These are phyloP conservation scores for Sphenodon punctatus DNA, from an alignment of 2,797 vertebrate genomes.

Conservation along the genomic window DNA sequence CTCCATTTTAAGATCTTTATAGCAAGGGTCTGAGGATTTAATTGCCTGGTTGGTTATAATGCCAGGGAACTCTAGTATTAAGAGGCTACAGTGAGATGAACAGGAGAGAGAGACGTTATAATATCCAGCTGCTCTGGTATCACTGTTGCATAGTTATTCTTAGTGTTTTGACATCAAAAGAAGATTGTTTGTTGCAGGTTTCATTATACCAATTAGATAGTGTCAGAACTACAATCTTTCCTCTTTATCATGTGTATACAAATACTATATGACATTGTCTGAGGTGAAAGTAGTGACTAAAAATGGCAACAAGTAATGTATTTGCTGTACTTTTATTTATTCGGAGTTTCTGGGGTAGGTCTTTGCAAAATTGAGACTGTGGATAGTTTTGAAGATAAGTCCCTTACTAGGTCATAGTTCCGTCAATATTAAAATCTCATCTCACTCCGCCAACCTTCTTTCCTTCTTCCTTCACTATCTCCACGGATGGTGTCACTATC, in stretches of 20 bases:
- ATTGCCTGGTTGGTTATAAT: conserved; percentile 48
- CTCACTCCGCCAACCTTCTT: too few relatives aligned
- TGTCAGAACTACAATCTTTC: background rate
- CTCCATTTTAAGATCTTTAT: conserved; percentile 44
- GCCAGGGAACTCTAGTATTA: conserved; percentile 32
- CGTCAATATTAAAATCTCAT: too few relatives aligned
- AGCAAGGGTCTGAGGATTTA: conserved; percentile 44
- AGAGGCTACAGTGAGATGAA: conserved; percentile 14
- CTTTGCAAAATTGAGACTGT: too few relatives aligned
- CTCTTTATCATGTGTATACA: background rate
- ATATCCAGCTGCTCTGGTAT: conserved; percentile 47
- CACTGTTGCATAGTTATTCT: background rate
- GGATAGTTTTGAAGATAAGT: too few relatives aligned
- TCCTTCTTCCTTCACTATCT: too few relatives aligned
- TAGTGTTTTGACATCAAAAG: conserved; percentile 48
- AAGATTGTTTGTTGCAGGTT: conserved; percentile 22
- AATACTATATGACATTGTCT: background rate
- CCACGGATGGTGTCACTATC: too few relatives aligned
- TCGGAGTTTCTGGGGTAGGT: too few relatives aligned
- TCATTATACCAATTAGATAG: conserved; percentile 51
- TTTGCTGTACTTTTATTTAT: background rate
- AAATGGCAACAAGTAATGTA: background rate
- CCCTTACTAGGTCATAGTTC: too few relatives aligned
- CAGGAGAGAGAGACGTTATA: conserved; percentile 38
- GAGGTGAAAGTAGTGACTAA: background rate